These are phyloP conservation scores for Eupleurogrammus muticus DNA, from an alignment of 2,797 vertebrate genomes.

Conservation along the genomic window DNA sequence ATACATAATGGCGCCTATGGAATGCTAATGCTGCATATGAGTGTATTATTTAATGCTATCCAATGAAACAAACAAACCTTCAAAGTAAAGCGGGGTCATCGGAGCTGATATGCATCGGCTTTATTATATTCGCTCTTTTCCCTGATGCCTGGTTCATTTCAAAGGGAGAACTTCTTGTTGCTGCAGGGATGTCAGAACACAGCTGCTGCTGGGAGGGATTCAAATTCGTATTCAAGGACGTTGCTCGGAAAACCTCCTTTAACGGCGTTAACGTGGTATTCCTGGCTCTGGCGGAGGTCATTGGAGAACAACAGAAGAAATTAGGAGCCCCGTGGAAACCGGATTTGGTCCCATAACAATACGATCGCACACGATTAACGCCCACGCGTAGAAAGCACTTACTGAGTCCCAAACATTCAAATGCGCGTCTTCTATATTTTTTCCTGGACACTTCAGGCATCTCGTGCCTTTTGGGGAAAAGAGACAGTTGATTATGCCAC, in stretches of 20 bases:
- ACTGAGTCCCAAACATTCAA: constrained; percentile 18
- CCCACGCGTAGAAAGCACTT: constrained; percentile 35
- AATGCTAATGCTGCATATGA: constrained; percentile 29
- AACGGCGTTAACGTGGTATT: constrained; percentile 6
- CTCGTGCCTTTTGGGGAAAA: constrained; percentile 2
- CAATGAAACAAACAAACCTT: constrained; percentile 25
- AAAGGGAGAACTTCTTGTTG: constrained; percentile 6
- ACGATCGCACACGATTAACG: constrained; percentile 34
- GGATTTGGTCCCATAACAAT: constrained; percentile 42
- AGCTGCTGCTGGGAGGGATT: constrained; percentile 4
- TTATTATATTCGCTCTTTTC: not conserved
- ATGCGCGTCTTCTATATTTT: constrained; percentile 31
- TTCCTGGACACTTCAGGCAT: constrained; percentile 12
- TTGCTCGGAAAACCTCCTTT: constrained; percentile 27
- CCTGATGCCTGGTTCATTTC: not conserved
- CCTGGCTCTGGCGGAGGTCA: constrained; percentile 21
- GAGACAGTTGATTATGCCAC: constrained; percentile 15
- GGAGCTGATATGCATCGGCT: constrained; percentile 3
- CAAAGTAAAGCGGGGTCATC: constrained; percentile 4
- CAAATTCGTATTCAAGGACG: constrained; percentile 6
- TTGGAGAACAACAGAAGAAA: constrained; percentile 20
- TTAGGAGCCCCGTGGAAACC: constrained; percentile 22
- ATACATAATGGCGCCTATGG: constrained; percentile 38
- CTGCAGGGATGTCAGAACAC: not conserved
- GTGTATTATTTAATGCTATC: constrained; percentile 14